Conservation (phyloP, 2,888 invertebrate species). For the Sympetrum striolatum region DNA sequence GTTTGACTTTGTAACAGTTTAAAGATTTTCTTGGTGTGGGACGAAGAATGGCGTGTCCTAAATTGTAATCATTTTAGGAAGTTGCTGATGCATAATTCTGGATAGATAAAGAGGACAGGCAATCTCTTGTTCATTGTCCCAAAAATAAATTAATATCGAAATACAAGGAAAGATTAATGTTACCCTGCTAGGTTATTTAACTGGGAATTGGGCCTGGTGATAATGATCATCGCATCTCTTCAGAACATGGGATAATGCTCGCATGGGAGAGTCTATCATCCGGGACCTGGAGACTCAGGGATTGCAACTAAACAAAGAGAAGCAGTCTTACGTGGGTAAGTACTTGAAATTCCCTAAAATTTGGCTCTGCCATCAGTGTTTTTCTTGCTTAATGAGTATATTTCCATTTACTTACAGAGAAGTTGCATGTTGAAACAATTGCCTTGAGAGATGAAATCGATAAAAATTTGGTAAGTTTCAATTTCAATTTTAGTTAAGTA, state of each 20-base stretch:
- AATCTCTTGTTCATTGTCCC: background rate
- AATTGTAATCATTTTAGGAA: background rate
- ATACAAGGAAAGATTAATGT: slow-evolving; percentile 3
- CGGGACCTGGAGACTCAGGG: slow-evolving; percentile 49
- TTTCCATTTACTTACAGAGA: slow-evolving; percentile 47
- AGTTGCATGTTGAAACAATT: slow-evolving; percentile 49
- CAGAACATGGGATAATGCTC: slow-evolving; percentile 49
- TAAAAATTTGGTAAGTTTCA: slow-evolving; percentile 48
- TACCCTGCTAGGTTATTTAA: slow-evolving; percentile 22
- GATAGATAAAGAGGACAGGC: no score
- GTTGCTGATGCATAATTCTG: background rate
- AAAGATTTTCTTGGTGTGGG: no score
- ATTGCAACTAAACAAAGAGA: slow-evolving; percentile 49
- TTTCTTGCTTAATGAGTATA: background rate
- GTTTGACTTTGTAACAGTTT: no score
- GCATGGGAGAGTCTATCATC: slow-evolving; percentile 49
- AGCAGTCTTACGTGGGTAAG: slow-evolving; percentile 49
- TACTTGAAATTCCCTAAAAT: background rate
- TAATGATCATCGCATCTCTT: slow-evolving; percentile 39
- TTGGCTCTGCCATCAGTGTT: background rate
- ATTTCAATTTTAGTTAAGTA: background rate
- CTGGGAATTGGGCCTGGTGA: slow-evolving; percentile 12
- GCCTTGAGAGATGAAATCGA: slow-evolving; percentile 49
- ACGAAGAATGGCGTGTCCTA: no score
- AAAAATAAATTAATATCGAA: background rate